Base-by-base conservation (phyloP, 2,888 invertebrate species). In the Cotesia congregata region DNA sequence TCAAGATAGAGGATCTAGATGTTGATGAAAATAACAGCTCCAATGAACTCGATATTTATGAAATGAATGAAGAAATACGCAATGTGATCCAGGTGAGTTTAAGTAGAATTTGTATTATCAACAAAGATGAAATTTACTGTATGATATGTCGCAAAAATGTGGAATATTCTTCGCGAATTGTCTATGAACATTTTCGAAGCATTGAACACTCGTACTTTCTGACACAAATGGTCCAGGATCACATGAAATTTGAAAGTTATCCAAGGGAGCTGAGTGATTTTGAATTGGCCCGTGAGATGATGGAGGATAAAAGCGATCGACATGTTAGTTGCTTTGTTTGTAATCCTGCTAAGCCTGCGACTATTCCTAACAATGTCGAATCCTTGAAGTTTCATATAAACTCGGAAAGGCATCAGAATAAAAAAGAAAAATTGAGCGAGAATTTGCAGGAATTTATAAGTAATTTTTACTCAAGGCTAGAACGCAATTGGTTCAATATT, bases 111-210 rank as follows among this genome's bases (percentile, higher is more conserved):
- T 5, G 76, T 5, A 61, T 71, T 1, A 15, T 69, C 12, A 76
- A 80, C 7, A 7, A 72, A 1, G 5, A 67, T 6, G 74, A n/a
- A 0, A 72, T 78, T 62, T 80, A 80, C 2, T 87, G 86, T 64
- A 78, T 87, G 38, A 74, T 84, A 20, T 86, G 86, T 76, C 80
- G 82, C n/a, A 73, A 72, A 72, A 79, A 67, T 9, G 75, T 83
- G 5, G 9, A 41, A 0, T 82, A 79, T 70, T 80, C 82, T 5
- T 41, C 78, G 0, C 79, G 81, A 64, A 72, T 71, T 39, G 80
- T 82, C 50, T 83, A 82, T 74, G 85, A 84, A 64, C 86, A 86
- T 76, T 80, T 85, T 12, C 77, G 80, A 5, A 77, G 81, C 17
- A 67, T 80, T 30, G 80, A 81, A 30, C 86, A 86, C 41, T 78